Percentiles rank a stretch among this genome's conserved stretches.
Conservation (phyloP, 2,888 invertebrate genomes). For the Drosophila kokeensis region DNA sequence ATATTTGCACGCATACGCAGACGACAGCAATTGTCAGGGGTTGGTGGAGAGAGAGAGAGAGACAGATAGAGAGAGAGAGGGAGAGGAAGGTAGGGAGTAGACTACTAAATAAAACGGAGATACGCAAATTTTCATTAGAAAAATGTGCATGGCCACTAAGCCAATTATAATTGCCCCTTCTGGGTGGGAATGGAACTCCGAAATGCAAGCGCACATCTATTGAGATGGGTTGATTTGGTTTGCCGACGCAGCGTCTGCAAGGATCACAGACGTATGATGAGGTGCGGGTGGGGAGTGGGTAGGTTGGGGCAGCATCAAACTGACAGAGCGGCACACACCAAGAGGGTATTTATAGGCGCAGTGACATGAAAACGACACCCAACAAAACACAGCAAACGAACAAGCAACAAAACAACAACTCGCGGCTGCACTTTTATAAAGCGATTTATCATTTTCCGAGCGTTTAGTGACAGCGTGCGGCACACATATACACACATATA, state of each 20-base stretch:
- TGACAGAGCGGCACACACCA: slow-evolving; percentile 17
- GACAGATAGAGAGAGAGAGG: neutral
- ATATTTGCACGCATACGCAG: slow-evolving; percentile 82
- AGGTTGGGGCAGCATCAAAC: neutral
- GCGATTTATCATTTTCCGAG: slow-evolving; percentile 78
- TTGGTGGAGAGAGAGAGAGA: neutral
- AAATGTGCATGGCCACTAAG: slow-evolving; percentile 51
- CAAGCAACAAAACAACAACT: slow-evolving; percentile 57
- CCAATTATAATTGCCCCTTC: slow-evolving; percentile 76
- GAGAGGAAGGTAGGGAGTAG: neutral
- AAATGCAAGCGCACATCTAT: slow-evolving; percentile 10
- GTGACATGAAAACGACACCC: slow-evolving; percentile 67
- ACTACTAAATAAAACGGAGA: slow-evolving; percentile 31
- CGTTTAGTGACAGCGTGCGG: slow-evolving; percentile 76
- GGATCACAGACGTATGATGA: slow-evolving; percentile 46
- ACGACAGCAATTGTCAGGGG: slow-evolving; percentile 72
- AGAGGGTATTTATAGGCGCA: slow-evolving; percentile 63
- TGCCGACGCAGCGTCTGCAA: slow-evolving; percentile 69
- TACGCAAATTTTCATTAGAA: slow-evolving; percentile 74
- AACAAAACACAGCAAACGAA: slow-evolving; percentile 35
- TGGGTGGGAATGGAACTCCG: slow-evolving; percentile 63
- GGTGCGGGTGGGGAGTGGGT: neutral
- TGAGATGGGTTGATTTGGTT: slow-evolving; percentile 29
- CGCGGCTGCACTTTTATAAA: slow-evolving; percentile 82
- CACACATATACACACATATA: slow-evolving; percentile 26